Percentiles rank a stretch among this genome's conserved stretches.
phyloP scores from a whole-genome alignment of 2,888 invertebrate species.

The Auanema freiburgensis region DNA sequence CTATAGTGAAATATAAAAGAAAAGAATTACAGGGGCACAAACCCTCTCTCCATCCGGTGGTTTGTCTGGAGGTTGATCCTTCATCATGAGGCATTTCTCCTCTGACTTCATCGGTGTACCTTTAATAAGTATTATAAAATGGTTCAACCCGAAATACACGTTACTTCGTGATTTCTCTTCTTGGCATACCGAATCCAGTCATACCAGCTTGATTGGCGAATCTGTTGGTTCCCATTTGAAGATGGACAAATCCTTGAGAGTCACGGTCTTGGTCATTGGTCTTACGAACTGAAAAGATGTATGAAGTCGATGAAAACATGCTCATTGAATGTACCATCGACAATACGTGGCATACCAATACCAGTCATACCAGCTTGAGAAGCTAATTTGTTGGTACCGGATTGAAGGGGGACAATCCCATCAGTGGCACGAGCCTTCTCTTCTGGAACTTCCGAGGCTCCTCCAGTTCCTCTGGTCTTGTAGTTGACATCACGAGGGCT shows the following conservation, averaged over 20 bases:
- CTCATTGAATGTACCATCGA: slow-evolving; percentile 63
- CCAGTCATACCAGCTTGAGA: slow-evolving; percentile 70
- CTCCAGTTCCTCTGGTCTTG: slow-evolving; percentile 62
- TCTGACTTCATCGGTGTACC: slow-evolving; percentile 60
- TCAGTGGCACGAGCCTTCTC: slow-evolving; percentile 64
- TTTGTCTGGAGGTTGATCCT: slow-evolving; percentile 59
- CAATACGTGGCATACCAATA: slow-evolving; percentile 69
- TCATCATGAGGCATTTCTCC: slow-evolving; percentile 65
- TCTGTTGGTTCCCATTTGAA: slow-evolving; percentile 63
- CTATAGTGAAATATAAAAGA: slow-evolving; percentile 31
- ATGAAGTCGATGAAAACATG: background rate
- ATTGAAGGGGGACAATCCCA: slow-evolving; percentile 69
- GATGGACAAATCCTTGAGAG: slow-evolving; percentile 64
- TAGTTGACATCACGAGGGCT: slow-evolving; percentile 63
- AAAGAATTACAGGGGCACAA: background rate
- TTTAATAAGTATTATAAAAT: slow-evolving; percentile 6
- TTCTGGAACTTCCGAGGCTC: slow-evolving; percentile 62
- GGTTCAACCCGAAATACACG: background rate
- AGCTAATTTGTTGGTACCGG: slow-evolving; percentile 69
- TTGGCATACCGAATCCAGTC: slow-evolving; percentile 64
- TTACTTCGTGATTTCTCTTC: slow-evolving; percentile 63
- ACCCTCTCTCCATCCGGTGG: slow-evolving; percentile 64
- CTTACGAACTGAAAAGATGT: slow-evolving; percentile 51
- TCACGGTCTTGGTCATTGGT: slow-evolving; percentile 61
- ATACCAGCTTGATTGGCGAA: slow-evolving; percentile 64